Conservation (phyloP, 2,797 vertebrate species). For the Acrocephalus scirpaceus region DNA sequence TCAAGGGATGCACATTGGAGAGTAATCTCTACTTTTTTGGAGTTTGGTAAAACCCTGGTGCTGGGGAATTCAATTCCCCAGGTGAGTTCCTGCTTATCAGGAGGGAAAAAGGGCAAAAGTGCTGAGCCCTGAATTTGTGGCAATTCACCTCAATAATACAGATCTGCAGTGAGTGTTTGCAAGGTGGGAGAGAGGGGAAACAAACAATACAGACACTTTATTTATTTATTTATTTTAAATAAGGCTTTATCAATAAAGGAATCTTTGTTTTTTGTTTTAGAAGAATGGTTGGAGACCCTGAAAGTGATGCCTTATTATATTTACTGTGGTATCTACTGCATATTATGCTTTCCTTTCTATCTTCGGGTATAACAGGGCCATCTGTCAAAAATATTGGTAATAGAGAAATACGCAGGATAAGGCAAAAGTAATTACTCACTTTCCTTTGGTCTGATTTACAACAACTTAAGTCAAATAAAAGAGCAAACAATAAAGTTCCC, state of each 20-base stretch:
- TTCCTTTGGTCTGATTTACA: neutral
- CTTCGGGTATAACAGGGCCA: neutral
- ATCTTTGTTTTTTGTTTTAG: neutral
- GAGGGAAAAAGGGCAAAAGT: neutral
- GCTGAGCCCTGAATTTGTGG: neutral
- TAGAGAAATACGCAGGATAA: neutral
- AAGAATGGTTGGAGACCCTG: neutral
- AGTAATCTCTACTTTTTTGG: neutral
- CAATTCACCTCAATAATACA: neutral
- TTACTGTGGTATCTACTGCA: neutral
- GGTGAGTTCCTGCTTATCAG: neutral
- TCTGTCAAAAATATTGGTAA: constrained; percentile 51
- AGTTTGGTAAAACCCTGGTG: neutral
- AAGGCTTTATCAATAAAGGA: neutral
- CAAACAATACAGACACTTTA: neutral
- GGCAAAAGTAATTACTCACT: constrained; percentile 35
- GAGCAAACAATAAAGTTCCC: constrained; percentile 9
- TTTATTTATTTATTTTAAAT: neutral
- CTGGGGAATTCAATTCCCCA: neutral
- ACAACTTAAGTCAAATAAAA: constrained; percentile 10
- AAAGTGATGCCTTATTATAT: neutral
- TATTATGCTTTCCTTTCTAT: constrained; percentile 4
- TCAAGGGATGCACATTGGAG: neutral
- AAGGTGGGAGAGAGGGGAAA: neutral
- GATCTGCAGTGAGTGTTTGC: neutral